Evolutionary conservation across 2,113 vertebrate species (phyloP), one percentile per base, ranked within the genome.

Genomic region (Tetraodon nigroviridis): DNA sequence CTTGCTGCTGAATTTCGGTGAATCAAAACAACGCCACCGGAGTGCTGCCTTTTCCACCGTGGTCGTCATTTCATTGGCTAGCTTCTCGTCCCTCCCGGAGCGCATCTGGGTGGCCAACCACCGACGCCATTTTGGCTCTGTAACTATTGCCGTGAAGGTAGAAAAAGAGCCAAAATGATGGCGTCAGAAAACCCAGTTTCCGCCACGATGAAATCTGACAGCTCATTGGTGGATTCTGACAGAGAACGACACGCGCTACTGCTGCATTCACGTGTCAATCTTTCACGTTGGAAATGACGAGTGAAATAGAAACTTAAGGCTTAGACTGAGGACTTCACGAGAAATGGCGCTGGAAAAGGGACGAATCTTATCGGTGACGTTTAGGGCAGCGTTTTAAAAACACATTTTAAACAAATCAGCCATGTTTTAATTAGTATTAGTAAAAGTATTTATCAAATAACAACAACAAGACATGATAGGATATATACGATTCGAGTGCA

Each of bases 301-400:
- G 5, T 17, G 42, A 52, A 81, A 88, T 62, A 67, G 89, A 89
- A 90, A 90, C 87, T 76, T 79, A 87, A 0, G 22, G 67, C 11
- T 3, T 2, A 0, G 7, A 21, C 6, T 12, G 12, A 29, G 5
- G 1, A 14, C 66, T 90, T 88, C 79, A 69, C 74, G 50, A 85
- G 84, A 89, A 91, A 84, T 87, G 64, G 81, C 61, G 83, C 58
- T 29, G 18, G 29, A 86, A 89, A 82, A 87, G 60, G 51, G 27
- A 52, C 12, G 8, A 22, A 29, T 2, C 2, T 7, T 11, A 37
- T 17, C 14, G 13, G 42, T 44, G 6, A 55, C 15, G 10, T 51
- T 10, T 37, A 37, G 37, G 21, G 61, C 77, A 68, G 75, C 58
- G 20, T 17, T 11, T 18, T 11, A 10, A 44, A 44, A 16, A 44